phyloP scores from a whole-genome alignment of 1,140 invertebrate genomes.

The Aricia agestis region DNA sequence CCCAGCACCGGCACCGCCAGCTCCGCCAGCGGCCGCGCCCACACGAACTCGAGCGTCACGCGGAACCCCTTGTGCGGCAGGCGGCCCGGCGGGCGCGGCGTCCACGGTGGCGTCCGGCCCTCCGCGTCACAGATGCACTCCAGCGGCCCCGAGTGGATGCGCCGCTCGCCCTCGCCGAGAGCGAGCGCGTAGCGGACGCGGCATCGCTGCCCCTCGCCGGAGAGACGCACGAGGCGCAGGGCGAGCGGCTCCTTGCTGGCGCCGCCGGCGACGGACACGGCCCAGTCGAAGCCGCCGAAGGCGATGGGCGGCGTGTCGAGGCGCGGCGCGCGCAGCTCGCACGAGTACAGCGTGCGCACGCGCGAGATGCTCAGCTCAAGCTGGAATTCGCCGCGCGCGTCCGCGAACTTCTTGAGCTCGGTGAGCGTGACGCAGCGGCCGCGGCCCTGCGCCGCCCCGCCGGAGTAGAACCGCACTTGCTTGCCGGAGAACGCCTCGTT shows the following conservation, averaged over 20 bases:
- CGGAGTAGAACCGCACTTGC: constrained; percentile 83
- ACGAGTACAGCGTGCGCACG: constrained; percentile 85
- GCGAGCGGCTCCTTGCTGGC: constrained; percentile 75
- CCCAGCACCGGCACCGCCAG: constrained; percentile 86
- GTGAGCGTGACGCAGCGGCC: constrained; percentile 87
- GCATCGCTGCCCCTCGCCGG: constrained; percentile 89
- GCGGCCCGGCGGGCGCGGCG: constrained; percentile 76
- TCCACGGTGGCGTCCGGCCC: constrained; percentile 85
- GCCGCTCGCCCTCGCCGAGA: constrained; percentile 83
- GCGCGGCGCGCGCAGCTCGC: constrained; percentile 80
- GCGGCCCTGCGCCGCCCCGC: constrained; percentile 85
- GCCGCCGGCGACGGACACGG: constrained; percentile 83
- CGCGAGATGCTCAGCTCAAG: constrained; percentile 88
- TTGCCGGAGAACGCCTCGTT: constrained; percentile 91
- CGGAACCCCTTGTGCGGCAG: constrained; percentile 56
- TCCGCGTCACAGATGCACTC: constrained; percentile 87
- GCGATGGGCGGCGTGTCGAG: constrained; percentile 66
- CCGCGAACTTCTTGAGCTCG: constrained; percentile 88
- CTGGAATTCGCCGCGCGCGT: constrained; percentile 90
- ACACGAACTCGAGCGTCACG: constrained; percentile 58
- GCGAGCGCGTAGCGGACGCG: constrained; percentile 85
- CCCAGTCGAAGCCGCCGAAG: constrained; percentile 88
- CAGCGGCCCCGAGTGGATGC: constrained; percentile 85
- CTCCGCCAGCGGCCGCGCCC: constrained; percentile 83
- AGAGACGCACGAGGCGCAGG: constrained; percentile 84